Conservation (phyloP, 2,113 vertebrate species). For the Tachysurus vachellii region DNA sequence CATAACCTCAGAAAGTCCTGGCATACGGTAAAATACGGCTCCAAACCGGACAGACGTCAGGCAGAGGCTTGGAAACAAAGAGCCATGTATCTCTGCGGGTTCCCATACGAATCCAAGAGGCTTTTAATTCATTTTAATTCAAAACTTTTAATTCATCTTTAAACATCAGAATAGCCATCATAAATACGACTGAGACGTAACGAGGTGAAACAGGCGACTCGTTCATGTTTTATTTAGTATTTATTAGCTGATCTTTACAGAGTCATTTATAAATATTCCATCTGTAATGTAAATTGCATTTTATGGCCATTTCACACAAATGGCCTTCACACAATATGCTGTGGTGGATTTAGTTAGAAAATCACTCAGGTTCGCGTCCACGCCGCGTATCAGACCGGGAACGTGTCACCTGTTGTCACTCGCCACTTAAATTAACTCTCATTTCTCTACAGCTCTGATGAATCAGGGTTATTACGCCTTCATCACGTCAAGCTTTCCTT, state of each 20-base stretch:
- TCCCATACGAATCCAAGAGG: neutral
- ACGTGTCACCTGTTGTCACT: neutral
- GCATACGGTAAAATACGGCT: no score
- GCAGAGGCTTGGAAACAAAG: neutral
- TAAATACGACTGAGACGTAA: neutral
- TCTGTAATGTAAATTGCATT: no score
- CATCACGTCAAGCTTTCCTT: neutral
- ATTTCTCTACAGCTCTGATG: neutral
- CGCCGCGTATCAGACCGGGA: neutral
- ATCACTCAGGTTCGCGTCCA: neutral
- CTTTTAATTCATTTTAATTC: neutral
- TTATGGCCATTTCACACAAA: neutral
- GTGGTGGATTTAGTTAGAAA: neutral
- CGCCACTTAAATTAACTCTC: neutral
- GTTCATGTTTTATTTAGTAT: no score
- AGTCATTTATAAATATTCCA: no score
- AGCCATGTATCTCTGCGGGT: neutral
- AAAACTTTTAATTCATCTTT: neutral
- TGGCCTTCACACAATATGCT: neutral
- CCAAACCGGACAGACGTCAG: neutral
- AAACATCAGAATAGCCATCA: neutral
- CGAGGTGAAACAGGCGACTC: neutral
- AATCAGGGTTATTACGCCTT: neutral
- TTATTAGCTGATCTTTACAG: no score
- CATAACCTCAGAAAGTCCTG: neutral